Base-by-base conservation (phyloP, 2,888 invertebrate species). In the Cataglyphis rosenhaueri region DNA sequence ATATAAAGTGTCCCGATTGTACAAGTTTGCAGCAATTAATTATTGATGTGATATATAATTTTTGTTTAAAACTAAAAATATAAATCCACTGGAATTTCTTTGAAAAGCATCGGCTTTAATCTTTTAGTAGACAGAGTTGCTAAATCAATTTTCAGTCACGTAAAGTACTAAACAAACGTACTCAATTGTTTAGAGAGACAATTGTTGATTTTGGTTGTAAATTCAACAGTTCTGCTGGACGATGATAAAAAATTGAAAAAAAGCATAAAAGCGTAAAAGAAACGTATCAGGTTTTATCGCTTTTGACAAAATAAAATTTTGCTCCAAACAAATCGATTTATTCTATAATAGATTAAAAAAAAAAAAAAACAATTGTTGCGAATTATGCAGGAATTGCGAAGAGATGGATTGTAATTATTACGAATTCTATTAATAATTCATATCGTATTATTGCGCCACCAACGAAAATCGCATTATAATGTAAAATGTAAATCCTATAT, bases 301-400 rank as follows among this genome's bases (percentile, higher is more conserved):
- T 68, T 71, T 55, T 15, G 9, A 57, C 25, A 18, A 25, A 25
- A 59, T 15, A 71, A n/a, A 52, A 59, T 71, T 38, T 38, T 15
- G 12, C 12, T 57, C 57, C 18, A 57, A 57, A 57, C 18, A 71
- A 57, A 57, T 38, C 12, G 5, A 12, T 71, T 15, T 12, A 18
- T 59, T 29, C 1, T 29, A 59, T 15, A 61, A 32, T 9, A 18
- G n/a, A n/a, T 9, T n/a, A n/a, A 38, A 15, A 29, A n/a, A 38
- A 38, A 21, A 38, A 21, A 21, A 29, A n/a, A 38, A 38, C 1
- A 41, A 35, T 71, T 55, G 38, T 3, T 35, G 5, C 15, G n/a
- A 15, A 25, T 59, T 57, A 25, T n/a, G 29, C 29, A 41, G n/a
- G 12, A 15, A n/a, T 9, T 44, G 9, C 12, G n/a, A 62, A 9